phyloP scores from a whole-genome alignment of 2,113 vertebrate genomes.

The Heterotilapia buettikoferi region DNA sequence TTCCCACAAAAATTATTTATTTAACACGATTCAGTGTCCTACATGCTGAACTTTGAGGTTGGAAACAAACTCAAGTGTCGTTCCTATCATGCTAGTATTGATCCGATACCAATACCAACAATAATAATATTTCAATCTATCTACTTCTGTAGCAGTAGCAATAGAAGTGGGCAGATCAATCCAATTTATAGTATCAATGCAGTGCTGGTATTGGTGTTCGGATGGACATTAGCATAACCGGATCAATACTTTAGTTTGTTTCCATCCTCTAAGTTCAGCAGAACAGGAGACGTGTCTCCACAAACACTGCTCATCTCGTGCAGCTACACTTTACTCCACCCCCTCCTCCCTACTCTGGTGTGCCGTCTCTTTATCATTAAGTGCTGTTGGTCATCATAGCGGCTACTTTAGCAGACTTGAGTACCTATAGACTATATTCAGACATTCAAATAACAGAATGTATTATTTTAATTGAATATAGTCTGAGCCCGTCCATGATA shows the following conservation, averaged over 20 bases:
- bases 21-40: neutral
- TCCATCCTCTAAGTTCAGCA: neutral
- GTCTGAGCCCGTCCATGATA: neutral
- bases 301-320: neutral
- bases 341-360: neutral
- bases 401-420: neutral
- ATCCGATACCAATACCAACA: neutral
- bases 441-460: neutral
- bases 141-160: neutral
- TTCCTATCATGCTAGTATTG: neutral
- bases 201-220: neutral
- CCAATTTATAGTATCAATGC: neutral
- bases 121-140: neutral
- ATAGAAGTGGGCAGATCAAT: neutral
- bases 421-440: neutral
- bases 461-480: neutral
- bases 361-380: neutral
- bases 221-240: neutral
- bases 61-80: neutral
- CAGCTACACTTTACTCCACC: neutral
- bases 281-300: neutral
- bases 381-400: neutral
- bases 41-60: neutral
- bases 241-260: neutral
- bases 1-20: neutral